phyloP scores from a whole-genome alignment of 2,888 invertebrate species.

The Cistogaster globosa region DNA sequence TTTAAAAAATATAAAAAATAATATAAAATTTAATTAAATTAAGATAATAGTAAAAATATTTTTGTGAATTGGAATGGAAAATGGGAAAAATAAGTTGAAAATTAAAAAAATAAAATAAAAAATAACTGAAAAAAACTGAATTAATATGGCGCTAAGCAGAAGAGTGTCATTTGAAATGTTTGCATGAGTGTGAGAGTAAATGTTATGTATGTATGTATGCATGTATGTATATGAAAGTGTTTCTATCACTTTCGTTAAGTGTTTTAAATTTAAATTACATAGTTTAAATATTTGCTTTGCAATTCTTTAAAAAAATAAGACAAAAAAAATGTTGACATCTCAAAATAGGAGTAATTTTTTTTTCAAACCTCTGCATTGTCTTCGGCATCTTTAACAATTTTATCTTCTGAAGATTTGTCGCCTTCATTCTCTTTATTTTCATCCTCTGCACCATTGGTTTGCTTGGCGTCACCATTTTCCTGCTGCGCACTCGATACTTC shows the following conservation, averaged over 20 bases:
- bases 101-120: slow-evolving; percentile 48
- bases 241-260: slow-evolving; percentile 40
- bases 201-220: too few species aligned
- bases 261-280: slow-evolving; percentile 48
- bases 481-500: slow-evolving; percentile 82
- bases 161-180: slow-evolving; percentile 64
- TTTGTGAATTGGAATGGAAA: slow-evolving; percentile 62
- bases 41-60: slow-evolving; percentile 19
- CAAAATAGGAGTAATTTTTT: slow-evolving; percentile 21
- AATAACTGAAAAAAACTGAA: slow-evolving; percentile 13
- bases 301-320: slow-evolving; percentile 55
- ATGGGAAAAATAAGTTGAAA: slow-evolving; percentile 35
- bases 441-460: slow-evolving; percentile 80
- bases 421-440: slow-evolving; percentile 78
- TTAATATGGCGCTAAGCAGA: slow-evolving; percentile 1
- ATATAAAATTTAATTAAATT: not conserved
- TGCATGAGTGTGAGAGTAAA: slow-evolving; percentile 38
- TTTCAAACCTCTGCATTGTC: slow-evolving; percentile 72
- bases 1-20: slow-evolving; percentile 12
- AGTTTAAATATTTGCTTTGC: slow-evolving; percentile 65
- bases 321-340: slow-evolving; percentile 13
- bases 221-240: slow-evolving; percentile 15
- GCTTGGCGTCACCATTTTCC: slow-evolving; percentile 78
- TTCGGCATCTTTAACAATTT: slow-evolving; percentile 67
- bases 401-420: slow-evolving; percentile 67